These are phyloP conservation scores for Harpagoxenus sublaevis DNA, from an alignment of 2,888 invertebrate species.

Conservation along the genomic window DNA sequence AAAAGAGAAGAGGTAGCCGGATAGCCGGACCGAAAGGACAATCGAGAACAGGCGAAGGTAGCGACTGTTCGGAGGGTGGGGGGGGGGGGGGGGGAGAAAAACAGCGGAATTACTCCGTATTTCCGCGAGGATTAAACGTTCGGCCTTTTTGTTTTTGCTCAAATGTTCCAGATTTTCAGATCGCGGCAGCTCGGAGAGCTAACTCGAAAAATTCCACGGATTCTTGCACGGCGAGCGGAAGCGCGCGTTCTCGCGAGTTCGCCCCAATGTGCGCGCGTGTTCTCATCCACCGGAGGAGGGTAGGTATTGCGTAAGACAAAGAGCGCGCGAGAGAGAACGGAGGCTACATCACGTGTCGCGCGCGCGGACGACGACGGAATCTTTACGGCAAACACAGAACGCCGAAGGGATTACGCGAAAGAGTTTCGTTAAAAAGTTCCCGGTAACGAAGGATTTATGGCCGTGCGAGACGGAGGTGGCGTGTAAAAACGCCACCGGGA, in stretches of 20 bases:
- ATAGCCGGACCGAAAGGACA: constrained; percentile 37
- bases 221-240: constrained; percentile 68
- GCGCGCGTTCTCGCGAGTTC: constrained; percentile 29
- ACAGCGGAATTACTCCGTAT: constrained; percentile 71
- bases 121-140: constrained; percentile 70
- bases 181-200: constrained; percentile 73
- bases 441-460: constrained; percentile 54
- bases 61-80: constrained; percentile 4
- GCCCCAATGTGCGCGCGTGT: constrained; percentile 19
- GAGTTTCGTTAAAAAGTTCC: constrained; percentile 61
- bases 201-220: constrained; percentile 80
- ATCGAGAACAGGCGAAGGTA: constrained; percentile 7
- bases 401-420: constrained; percentile 60
- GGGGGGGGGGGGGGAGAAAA: constrained; percentile 16
- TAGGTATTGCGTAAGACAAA: constrained; percentile 62
- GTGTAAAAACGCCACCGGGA: constrained; percentile 26
- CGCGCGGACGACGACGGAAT: constrained; percentile 48
- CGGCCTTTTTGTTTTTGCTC: constrained; percentile 60
- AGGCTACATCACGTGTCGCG: constrained; percentile 64
- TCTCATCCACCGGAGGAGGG: not conserved
- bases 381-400: constrained; percentile 67
- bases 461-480: constrained; percentile 19
- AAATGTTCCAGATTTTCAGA: constrained; percentile 74
- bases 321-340: constrained; percentile 41
- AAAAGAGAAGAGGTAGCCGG: constrained; percentile 22